Base-by-base conservation (phyloP, 2,113 vertebrate species). In the Mobula birostris region DNA sequence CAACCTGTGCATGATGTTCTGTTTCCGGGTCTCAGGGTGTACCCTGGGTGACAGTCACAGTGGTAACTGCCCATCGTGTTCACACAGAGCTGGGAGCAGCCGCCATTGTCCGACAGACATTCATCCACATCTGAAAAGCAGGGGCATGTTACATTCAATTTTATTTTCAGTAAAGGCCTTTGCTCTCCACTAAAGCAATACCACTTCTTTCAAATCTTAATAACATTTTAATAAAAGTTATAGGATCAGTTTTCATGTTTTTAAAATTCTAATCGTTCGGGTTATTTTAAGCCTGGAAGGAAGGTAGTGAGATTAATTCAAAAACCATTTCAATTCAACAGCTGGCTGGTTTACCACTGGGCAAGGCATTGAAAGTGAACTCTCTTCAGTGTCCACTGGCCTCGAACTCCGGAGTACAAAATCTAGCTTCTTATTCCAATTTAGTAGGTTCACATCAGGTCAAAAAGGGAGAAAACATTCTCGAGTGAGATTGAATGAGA, bases 41-140 rank as follows among this genome's bases (percentile, higher is more conserved):
- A 72, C 14, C 90, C 90, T 68, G 90, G 74, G 72, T 66, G 29
- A 29, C 94, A 94, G 40, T 5, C 70, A 94, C 94, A 94, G 27
- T 58, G 56, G 76, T 21, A 94, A 74, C 94, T 79, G 32, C 94
- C 94, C 48, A 12, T 8, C 7, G 56, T 94, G 94, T 94, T 94
- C 24, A 94, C 11, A 94, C 94, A 94, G 29, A 12, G 72, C 72
- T 94, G 72, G 56, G 77, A 78, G 24, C 94, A 94, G n/a, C 94
- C 94, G 2, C 94, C 94, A 94, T 94, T 79, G 27, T 79, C 58
- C 94, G 24, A 6, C n/a, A 21, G n/a, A 79, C 94, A 94, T 94
- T 94, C 94, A 17, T 94, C n/a, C 48, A 94, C 77, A 66, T 94
- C 94, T 94, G 92, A 74, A 94, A 77, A 74, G 17, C 32, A 77